A percentile compares a stretch with the other conserved stretches of the same genome.
Conservation (phyloP, 2,888 invertebrate species). For the Troides helena region DNA sequence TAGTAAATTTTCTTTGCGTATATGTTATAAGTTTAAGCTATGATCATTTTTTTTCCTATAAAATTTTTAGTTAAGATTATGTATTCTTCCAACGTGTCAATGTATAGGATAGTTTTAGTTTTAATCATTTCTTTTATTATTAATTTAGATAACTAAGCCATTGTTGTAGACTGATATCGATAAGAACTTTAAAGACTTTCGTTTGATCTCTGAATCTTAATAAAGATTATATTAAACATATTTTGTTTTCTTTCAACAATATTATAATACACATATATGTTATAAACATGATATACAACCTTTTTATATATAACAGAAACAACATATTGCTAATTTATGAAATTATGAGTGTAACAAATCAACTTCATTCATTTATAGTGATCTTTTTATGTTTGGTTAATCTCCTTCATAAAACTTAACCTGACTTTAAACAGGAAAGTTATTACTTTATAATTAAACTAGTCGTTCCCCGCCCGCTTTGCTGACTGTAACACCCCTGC, state of each 20-base stretch:
- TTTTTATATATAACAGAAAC: no score
- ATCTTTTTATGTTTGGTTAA: no score
- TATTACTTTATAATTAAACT: no score
- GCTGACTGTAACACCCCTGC: no score
- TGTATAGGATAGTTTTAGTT: conserved; percentile 8
- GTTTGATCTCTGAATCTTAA: conserved; percentile 76
- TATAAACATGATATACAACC: no score
- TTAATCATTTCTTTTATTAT: conserved; percentile 17
- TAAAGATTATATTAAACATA: conserved; percentile 50
- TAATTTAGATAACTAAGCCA: conserved; percentile 34
- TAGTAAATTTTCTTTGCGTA: conserved; percentile 23
- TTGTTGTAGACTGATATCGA: conserved; percentile 63
- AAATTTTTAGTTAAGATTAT: conserved; percentile 32
- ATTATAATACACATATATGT: background rate
- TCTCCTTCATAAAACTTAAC: no score
- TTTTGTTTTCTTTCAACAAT: conserved; percentile 25
- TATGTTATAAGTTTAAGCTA: conserved; percentile 34
- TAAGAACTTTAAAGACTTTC: conserved; percentile 76
- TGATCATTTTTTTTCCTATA: conserved; percentile 30
- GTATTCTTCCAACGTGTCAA: conserved; percentile 28
- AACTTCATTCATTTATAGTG: no score
- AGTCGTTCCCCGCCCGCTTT: no score
- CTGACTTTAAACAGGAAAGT: no score
- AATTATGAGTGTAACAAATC: no score
- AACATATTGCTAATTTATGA: no score